A percentile compares a stretch with the other conserved stretches of the same genome.
Conservation (phyloP, 2,113 vertebrate genomes). For the Callithrix jacchus region DNA sequence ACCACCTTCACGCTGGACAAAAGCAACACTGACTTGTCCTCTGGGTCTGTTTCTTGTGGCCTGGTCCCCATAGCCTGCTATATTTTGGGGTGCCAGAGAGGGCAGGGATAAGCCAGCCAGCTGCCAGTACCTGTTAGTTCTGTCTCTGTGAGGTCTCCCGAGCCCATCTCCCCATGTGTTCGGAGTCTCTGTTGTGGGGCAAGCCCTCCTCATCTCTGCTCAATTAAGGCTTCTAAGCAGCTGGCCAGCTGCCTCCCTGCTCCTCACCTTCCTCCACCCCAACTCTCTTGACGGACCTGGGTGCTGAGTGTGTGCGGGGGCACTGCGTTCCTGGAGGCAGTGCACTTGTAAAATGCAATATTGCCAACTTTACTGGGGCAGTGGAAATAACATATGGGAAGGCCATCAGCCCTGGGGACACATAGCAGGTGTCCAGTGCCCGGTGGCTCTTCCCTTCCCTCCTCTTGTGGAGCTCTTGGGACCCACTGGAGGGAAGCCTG, state of each 20-base stretch:
- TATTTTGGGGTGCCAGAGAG: neutral
- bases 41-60: neutral
- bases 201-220: neutral
- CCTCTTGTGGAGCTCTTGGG: neutral
- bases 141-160: neutral
- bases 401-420: neutral
- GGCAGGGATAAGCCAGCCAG: neutral
- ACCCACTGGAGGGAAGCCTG: too few species aligned
- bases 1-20: neutral
- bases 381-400: neutral
- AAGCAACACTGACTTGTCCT: rapidly evolving
- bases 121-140: neutral
- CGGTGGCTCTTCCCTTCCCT: neutral
- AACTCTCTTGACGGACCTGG: neutral
- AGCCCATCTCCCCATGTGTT: neutral
- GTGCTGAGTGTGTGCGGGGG: neutral
- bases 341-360: conserved; percentile 46
- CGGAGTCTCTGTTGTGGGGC: neutral
- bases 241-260: neutral
- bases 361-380: conserved; percentile 22
- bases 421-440: neutral
- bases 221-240: neutral
- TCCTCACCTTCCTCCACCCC: neutral
- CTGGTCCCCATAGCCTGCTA: neutral
- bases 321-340: neutral